Evolutionary conservation across 2,888 invertebrate genomes (phyloP).

Genomic region (Opisthograptis luteolata): DNA sequence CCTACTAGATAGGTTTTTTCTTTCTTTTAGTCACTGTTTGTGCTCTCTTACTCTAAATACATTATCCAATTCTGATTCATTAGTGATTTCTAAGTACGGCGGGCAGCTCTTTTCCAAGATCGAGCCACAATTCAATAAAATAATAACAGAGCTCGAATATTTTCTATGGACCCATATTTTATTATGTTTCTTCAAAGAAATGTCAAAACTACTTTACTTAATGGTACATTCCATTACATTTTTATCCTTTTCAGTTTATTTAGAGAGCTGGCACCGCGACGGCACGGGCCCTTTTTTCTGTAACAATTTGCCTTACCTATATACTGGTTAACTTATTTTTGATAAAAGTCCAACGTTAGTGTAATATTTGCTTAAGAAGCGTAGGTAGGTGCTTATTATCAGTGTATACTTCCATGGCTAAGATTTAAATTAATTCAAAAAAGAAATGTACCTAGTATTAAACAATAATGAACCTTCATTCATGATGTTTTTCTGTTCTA

Average conservation of each 20-base stretch:
- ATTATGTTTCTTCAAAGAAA: conserved; percentile 26
- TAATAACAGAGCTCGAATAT: conserved; percentile 1
- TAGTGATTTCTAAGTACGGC: too few relatives aligned
- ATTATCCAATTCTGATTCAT: too few relatives aligned
- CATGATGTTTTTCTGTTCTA: too few relatives aligned
- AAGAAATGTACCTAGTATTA: too few relatives aligned
- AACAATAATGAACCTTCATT: too few relatives aligned
- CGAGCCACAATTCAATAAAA: conserved; percentile 2
- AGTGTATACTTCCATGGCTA: too few relatives aligned
- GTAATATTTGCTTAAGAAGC: not conserved
- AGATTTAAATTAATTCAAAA: too few relatives aligned
- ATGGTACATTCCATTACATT: conserved; percentile 14
- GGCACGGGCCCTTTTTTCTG: not conserved
- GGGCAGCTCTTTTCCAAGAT: too few relatives aligned
- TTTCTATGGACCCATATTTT: conserved; percentile 7
- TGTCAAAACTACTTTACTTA: conserved; percentile 21
- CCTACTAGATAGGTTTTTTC: too few relatives aligned
- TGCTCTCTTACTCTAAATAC: too few relatives aligned
- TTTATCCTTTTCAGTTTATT: conserved; percentile 9
- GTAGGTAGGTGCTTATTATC: too few relatives aligned
- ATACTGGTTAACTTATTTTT: conserved; percentile 1
- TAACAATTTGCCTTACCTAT: not conserved
- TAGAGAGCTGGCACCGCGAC: conserved; percentile 12
- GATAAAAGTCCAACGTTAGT: not conserved
- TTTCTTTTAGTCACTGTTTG: too few relatives aligned